Percentiles rank a stretch among this genome's conserved stretches.
phyloP scores from a whole-genome alignment of 1,140 invertebrate species.

The Aphelenchoides fujianensis region DNA sequence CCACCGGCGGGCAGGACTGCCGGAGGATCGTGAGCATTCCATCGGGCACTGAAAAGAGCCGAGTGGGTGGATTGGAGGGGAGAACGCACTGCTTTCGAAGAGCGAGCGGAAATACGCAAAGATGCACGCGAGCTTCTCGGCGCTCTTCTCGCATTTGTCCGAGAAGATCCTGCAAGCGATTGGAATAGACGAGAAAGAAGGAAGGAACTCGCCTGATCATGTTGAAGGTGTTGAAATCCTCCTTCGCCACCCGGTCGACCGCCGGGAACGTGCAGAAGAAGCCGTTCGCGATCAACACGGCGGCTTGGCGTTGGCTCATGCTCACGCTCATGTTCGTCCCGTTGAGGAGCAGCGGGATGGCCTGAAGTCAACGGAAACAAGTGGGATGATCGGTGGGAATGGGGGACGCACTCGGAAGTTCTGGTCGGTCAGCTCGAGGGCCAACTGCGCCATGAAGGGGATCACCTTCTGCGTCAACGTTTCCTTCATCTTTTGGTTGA shows the following conservation, averaged over 20 bases:
- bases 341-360: conserved; percentile 73
- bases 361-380: too few species aligned
- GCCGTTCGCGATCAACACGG: conserved; percentile 83
- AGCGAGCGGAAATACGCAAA: conserved; percentile 7
- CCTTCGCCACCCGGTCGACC: too few species aligned
- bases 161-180: too few species aligned
- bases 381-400: too few species aligned
- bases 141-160: background rate
- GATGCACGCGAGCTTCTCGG: conserved; percentile 9
- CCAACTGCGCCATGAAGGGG: conserved; percentile 63
- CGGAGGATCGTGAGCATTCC: conserved; percentile 30
- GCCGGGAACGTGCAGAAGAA: conserved; percentile 93
- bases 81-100: background rate
- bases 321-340: conserved; percentile 68
- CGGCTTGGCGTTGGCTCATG: conserved; percentile 79
- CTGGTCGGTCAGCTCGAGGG: conserved; percentile 16
- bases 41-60: conserved; percentile 31
- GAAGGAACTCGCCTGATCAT: conserved; percentile 10
- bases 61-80: conserved; percentile 66
- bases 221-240: background rate
- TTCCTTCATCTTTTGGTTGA: background rate
- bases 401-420: too few species aligned
- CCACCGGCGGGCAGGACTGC: background rate
- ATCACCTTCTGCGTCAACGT: background rate
- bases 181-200: too few species aligned